phyloP scores from a whole-genome alignment of 2,797 vertebrate genomes.

The Bucorvus abyssinicus region DNA sequence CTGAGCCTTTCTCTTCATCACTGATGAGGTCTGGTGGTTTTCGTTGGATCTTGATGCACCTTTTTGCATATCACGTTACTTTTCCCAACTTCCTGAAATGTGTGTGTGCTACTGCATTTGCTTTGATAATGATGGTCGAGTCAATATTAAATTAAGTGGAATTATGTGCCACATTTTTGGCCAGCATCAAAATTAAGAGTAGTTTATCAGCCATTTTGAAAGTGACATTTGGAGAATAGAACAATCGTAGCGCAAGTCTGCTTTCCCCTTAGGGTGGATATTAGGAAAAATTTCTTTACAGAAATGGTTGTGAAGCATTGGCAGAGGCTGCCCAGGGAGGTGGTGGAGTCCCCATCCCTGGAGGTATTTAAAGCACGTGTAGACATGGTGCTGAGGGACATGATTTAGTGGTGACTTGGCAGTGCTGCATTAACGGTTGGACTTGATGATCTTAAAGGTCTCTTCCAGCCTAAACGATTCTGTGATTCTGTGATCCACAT shows the following conservation, averaged over 20 bases:
- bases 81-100: neutral
- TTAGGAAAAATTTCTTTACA: neutral
- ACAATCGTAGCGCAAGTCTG: neutral
- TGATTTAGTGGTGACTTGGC: no score
- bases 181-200: neutral
- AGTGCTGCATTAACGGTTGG: no score
- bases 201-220: neutral
- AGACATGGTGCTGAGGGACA: no score
- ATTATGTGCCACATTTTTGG: neutral
- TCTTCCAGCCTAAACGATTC: no score
- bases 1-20: neutral
- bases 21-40: neutral
- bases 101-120: neutral
- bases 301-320: no score
- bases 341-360: no score
- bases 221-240: neutral
- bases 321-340: no score
- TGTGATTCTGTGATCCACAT: neutral
- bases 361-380: no score
- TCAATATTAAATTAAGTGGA: neutral
- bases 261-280: neutral
- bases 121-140: neutral
- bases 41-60: neutral
- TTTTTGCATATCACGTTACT: neutral
- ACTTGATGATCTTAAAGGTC: no score